phyloP scores from a whole-genome alignment of 2,888 invertebrate species.

The Apamea anceps region DNA sequence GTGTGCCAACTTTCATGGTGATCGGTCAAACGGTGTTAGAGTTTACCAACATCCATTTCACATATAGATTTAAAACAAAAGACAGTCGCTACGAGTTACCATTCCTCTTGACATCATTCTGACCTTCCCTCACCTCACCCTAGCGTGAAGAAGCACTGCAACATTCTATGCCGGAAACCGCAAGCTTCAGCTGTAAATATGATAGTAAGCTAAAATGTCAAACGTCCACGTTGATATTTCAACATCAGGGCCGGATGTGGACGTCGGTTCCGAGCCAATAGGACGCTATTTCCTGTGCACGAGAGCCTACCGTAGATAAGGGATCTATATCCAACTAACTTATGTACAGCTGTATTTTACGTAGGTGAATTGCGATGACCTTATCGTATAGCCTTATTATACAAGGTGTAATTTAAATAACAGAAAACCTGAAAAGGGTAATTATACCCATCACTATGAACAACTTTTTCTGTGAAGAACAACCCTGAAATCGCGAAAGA shows the following conservation, averaged over 20 bases:
- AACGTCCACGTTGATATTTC: slow-evolving; percentile 14
- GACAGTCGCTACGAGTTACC: neutral
- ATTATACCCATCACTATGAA: neutral
- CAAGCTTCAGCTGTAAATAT: slow-evolving; percentile 7
- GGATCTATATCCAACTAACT: neutral
- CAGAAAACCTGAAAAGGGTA: neutral
- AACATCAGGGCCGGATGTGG: slow-evolving; percentile 25
- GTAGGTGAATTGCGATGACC: neutral
- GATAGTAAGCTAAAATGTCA: slow-evolving; percentile 31
- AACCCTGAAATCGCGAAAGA: neutral
- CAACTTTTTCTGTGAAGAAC: neutral
- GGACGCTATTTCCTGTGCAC: slow-evolving; percentile 34
- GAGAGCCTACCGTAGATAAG: slow-evolving; percentile 38
- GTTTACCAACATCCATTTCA: neutral
- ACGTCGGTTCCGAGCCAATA: slow-evolving; percentile 15
- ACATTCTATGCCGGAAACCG: neutral
- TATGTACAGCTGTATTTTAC: neutral
- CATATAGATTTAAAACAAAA: neutral
- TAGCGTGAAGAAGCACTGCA: neutral
- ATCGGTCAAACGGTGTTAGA: too few species aligned
- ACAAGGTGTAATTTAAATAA: neutral
- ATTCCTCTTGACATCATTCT: neutral
- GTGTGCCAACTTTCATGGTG: too few species aligned
- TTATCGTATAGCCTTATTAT: neutral
- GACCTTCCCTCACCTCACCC: too few species aligned